Percentiles rank a stretch among this genome's conserved stretches.
Evolutionary conservation across 2,113 vertebrate genomes (phyloP).

Genomic region (Cathartes aura): DNA sequence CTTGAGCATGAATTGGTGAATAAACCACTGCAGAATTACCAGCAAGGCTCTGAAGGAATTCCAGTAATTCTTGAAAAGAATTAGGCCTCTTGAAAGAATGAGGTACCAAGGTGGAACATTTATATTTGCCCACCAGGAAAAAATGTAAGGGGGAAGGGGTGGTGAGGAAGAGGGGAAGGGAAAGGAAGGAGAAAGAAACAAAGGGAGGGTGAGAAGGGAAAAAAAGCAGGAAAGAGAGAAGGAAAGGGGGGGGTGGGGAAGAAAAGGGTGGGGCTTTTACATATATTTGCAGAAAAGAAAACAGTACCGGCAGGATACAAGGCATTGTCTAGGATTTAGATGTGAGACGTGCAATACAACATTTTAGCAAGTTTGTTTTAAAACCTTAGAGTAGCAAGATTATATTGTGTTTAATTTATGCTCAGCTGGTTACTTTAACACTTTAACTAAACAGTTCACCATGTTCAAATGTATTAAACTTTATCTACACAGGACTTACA

Average conservation of each 20-base stretch:
- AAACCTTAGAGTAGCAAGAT: background rate
- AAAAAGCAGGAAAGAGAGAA: background rate
- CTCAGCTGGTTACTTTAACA: background rate
- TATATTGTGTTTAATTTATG: background rate
- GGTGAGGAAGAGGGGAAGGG: background rate
- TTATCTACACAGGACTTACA: background rate
- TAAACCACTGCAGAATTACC: background rate
- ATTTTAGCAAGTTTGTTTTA: background rate
- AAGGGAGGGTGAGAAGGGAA: background rate
- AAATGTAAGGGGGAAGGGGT: background rate
- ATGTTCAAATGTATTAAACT: background rate
- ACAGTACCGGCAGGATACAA: background rate
- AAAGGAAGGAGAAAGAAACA: background rate
- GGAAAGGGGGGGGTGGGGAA: background rate
- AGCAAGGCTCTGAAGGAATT: background rate
- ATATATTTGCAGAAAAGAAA: background rate
- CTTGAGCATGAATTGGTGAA: background rate
- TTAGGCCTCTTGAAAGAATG: background rate
- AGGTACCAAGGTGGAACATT: background rate
- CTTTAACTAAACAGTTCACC: background rate
- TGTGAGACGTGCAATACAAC: background rate
- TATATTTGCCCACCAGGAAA: background rate
- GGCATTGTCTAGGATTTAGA: background rate
- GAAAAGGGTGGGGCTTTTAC: background rate
- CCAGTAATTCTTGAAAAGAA: background rate